Base-by-base conservation (phyloP, 2,888 invertebrate species). In the Yponomeuta malinellus region DNA sequence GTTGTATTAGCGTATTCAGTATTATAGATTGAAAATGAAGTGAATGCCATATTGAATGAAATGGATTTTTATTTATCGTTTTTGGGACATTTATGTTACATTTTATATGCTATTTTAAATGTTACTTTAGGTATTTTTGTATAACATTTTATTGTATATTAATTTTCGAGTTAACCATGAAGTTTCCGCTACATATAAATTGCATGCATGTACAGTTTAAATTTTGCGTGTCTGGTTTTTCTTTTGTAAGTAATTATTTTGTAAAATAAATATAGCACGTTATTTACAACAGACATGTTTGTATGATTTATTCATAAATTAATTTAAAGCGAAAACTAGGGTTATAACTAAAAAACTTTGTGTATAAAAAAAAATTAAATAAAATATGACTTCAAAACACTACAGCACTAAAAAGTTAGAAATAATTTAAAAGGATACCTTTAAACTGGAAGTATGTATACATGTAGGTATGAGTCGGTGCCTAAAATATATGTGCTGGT, bases 211-310 rank as follows among this genome's bases (percentile, higher is more conserved):
- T 92, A 91, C 89, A 91, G 90, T 86, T 79, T 85, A 5, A 80
- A 83, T 85, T 85, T 85, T 86, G 71, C 69, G 90, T 88, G 90
- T 88, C 86, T 83, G 52, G 52, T 87, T 79, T 88, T 90, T 88
- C 83, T 85, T 90, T 89, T 90, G 89, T 90, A 90, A 90, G 89
- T 90, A 90, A 90, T 90, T 90, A 90, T 90, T 90, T 92, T 92
- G 90, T 91, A 91, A 88, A 86, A 86, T 91, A 89, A 92, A 91
- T 89, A 92, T 90, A 91, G 92, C 90, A 91, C 92, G 88, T 90
- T 92, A 92, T 92, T 92, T 92, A 92, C 92, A 92, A 86, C 80
- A 82, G 78, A 48, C 52, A 52, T 69, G 15, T 29, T 10, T 29
- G 33, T 69, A 29, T 59, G 6, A 59, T 69, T 69, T 52, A 29